Conservation (phyloP, 2,888 invertebrate genomes). For the Phyllotreta striolata region DNA sequence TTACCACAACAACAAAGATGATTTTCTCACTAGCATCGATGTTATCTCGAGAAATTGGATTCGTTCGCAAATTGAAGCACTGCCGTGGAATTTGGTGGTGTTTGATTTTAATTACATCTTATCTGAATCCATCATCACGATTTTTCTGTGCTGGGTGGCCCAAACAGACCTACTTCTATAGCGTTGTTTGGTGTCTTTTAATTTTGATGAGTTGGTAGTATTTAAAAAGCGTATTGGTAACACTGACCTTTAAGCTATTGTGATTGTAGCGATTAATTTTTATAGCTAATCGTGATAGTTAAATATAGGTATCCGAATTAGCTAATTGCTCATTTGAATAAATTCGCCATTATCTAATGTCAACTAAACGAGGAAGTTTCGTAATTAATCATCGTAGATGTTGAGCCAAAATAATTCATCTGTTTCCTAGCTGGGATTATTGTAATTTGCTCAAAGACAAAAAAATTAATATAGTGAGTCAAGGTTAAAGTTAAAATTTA, state of each 20-base stretch:
- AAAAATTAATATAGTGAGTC: background rate
- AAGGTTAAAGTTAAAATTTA: conserved; percentile 3
- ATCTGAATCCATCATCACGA: conserved; percentile 2
- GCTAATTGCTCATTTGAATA: conserved; percentile 13
- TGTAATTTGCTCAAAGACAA: conserved; percentile 4
- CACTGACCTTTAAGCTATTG: background rate
- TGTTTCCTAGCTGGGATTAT: conserved; percentile 4
- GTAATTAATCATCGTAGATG: background rate
- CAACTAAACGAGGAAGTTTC: conserved; percentile 6
- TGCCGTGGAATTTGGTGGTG: background rate
- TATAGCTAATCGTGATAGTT: too few relatives aligned
- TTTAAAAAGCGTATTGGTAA: too few relatives aligned
- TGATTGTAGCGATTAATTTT: background rate
- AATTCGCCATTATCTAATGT: conserved; percentile 9
- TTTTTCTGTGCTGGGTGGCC: too few relatives aligned
- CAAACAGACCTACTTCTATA: too few relatives aligned
- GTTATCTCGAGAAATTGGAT: conserved; percentile 6
- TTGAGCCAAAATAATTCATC: conserved; percentile 6
- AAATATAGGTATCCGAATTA: too few relatives aligned
- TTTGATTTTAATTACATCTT: conserved; percentile 4
- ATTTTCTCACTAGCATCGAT: conserved; percentile 6
- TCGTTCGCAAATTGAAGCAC: background rate
- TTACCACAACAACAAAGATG: conserved; percentile 12
- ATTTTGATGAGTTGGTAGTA: too few relatives aligned
- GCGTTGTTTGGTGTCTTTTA: too few relatives aligned